Base-by-base conservation (phyloP, 2,797 vertebrate species). In the Tiaroga cobitis region DNA sequence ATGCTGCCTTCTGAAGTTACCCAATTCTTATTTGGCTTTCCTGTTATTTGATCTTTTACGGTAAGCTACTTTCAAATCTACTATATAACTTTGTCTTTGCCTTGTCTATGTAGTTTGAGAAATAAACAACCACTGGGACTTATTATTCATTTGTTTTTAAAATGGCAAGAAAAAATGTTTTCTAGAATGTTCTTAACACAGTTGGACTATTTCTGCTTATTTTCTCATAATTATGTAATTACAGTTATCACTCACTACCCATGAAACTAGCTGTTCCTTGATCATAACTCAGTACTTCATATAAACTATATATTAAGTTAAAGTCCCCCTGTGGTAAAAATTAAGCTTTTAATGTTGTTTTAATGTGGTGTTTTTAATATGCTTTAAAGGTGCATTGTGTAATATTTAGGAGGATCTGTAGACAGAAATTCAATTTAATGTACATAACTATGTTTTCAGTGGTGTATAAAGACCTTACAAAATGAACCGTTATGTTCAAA, bases 31-130 rank as follows among this genome's bases (percentile, higher is more conserved):
- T 83, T 85, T 72, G 46, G 72, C 29, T 81, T 86, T 84, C 54
- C 29, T 51, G 54, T 78, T 77, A 83, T 74, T 85, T 83, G 82
- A 86, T 72, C 76, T 65, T 76, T 84, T 65, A 81, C 41, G 8
- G 41, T 76, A 79, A 86, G 81, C 85, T 79, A 32, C 77, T 86
- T 87, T 89, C 63, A 84, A 80, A 63, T 41, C 63, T 34, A 61
- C 15, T 26, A 8, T 34, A 67, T 26, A 68, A 86, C 69, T 80
- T 77, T 68, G 79, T 82, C 65, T 82, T 34, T 67, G 79, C 13
- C 61, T 63, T 26, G 11, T 26, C n/a, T 13, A 26, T 13, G 56
- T 26, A 5, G n/a, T 61, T 61, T 63, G 13, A 63, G 13, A 63
- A 16, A 63, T 16, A 29, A 11, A 63, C n/a, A 26, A 61, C 59